Percentiles rank a stretch among this genome's conserved stretches.
phyloP scores from a whole-genome alignment of 37 sponge, comb jelly and placozoan species.

The Tethya wilhelma region DNA sequence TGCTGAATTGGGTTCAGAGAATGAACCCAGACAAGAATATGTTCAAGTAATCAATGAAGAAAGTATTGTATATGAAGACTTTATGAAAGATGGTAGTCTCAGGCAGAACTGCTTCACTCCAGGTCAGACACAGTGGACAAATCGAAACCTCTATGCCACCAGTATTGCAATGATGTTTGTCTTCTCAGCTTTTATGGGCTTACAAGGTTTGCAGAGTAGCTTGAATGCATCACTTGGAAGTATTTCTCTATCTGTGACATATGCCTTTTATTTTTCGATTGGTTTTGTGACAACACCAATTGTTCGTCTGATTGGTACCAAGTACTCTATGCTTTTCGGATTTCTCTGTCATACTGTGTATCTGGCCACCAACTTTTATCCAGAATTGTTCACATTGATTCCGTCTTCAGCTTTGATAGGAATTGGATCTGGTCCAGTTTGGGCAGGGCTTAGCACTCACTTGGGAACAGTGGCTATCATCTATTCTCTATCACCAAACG shows the following conservation, averaged over 20 bases:
- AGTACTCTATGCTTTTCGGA: conserved; percentile 29
- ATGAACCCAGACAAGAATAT: background rate
- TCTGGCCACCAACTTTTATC: conserved; percentile 62
- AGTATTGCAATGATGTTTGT: conserved; percentile 26
- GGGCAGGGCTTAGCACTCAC: conserved; percentile 35
- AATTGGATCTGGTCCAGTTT: conserved; percentile 57
- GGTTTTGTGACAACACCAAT: conserved; percentile 28
- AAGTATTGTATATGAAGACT: background rate
- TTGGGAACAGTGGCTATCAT: conserved; percentile 30
- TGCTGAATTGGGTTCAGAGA: background rate
- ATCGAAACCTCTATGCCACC: background rate
- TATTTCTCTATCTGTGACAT: conserved; percentile 33
- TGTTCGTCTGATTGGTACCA: conserved; percentile 46
- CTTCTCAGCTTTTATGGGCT: conserved; percentile 40
- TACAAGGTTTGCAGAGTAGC: conserved; percentile 62
- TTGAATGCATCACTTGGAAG: conserved; percentile 50
- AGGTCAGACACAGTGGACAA: background rate
- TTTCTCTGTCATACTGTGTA: conserved; percentile 34
- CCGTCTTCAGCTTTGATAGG: conserved; percentile 62
- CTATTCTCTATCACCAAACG: conserved; percentile 9
- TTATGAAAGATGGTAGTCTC: background rate
- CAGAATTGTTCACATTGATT: conserved; percentile 68
- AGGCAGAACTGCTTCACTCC: too few species aligned
- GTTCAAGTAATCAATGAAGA: background rate
- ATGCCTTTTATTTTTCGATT: conserved; percentile 30